phyloP scores from a whole-genome alignment of 2,113 vertebrate species.

The Poecile atricapillus region DNA sequence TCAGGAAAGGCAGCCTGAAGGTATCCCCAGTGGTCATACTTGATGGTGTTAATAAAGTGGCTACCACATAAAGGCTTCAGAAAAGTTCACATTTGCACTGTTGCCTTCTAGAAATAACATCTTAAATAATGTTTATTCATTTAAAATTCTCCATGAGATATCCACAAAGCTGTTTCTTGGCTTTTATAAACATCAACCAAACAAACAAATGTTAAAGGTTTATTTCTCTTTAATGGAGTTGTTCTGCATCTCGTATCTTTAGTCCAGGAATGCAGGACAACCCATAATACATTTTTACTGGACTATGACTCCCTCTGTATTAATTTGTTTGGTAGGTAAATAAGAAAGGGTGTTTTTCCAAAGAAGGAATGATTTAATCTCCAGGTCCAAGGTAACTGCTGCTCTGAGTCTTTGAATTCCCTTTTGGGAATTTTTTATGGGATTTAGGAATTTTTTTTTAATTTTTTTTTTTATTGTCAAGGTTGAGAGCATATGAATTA shows the following conservation, averaged over 20 bases:
- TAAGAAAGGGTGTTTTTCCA: background rate
- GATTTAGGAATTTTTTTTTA: background rate
- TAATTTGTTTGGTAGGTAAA: conserved; percentile 14
- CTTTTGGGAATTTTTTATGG: background rate
- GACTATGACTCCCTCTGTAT: background rate
- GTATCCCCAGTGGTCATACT: background rate
- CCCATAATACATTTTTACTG: background rate
- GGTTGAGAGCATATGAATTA: fast-evolving
- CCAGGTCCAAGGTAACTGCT: background rate
- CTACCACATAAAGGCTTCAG: background rate
- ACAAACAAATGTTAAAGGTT: background rate
- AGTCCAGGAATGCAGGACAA: background rate
- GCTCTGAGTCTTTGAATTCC: background rate
- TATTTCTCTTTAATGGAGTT: background rate
- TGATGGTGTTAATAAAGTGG: background rate
- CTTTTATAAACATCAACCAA: background rate
- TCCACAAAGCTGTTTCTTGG: background rate
- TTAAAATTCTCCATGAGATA: background rate
- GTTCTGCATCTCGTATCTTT: background rate
- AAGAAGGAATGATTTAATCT: background rate
- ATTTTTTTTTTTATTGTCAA: background rate
- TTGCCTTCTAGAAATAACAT: background rate
- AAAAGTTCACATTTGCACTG: background rate
- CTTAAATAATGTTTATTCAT: background rate
- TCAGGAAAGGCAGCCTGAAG: background rate